These are phyloP conservation scores for Acanthochromis polyacanthus DNA, from an alignment of 2,113 vertebrate genomes.

Conservation along the genomic window DNA sequence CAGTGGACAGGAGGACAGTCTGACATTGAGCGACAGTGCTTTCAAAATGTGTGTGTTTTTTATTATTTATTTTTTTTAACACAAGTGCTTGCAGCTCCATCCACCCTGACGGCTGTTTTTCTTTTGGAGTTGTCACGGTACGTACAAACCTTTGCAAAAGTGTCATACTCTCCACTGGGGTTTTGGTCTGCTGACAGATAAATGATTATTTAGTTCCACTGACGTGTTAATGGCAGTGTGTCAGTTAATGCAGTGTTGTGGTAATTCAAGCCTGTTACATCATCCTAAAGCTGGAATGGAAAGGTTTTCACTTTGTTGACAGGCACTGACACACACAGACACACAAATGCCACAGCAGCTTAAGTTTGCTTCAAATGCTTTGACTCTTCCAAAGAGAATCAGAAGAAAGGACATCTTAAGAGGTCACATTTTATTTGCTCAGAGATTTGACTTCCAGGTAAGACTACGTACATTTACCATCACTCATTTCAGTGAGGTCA, in stretches of 20 bases:
- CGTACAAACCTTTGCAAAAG: slow-evolving; percentile 17
- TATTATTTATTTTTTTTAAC: not conserved
- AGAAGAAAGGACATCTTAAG: not conserved
- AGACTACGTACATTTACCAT: too few relatives aligned
- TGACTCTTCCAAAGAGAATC: not conserved
- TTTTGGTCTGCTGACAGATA: slow-evolving; percentile 56
- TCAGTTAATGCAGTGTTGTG: slow-evolving; percentile 49
- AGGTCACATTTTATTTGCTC: not conserved
- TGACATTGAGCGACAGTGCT: slow-evolving; percentile 61
- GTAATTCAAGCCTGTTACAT: slow-evolving; percentile 50
- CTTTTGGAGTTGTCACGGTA: slow-evolving; percentile 48
- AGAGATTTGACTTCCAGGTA: slow-evolving; percentile 8
- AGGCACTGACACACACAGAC: slow-evolving; percentile 7
- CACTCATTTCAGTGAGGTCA: too few relatives aligned
- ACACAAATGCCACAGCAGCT: not conserved
- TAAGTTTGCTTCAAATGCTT: not conserved
- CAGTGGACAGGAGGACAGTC: slow-evolving; percentile 38
- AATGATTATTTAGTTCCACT: slow-evolving; percentile 56
- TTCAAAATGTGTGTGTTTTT: not conserved
- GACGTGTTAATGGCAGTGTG: slow-evolving; percentile 54
- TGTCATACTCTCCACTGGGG: slow-evolving; percentile 21
- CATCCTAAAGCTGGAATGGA: slow-evolving; percentile 62
- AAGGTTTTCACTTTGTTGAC: slow-evolving; percentile 51
- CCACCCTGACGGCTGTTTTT: slow-evolving; percentile 59
- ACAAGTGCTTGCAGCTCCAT: slow-evolving; percentile 16